Conservation (phyloP, 2,888 invertebrate genomes). For the Lasioglossum pauxillum region DNA sequence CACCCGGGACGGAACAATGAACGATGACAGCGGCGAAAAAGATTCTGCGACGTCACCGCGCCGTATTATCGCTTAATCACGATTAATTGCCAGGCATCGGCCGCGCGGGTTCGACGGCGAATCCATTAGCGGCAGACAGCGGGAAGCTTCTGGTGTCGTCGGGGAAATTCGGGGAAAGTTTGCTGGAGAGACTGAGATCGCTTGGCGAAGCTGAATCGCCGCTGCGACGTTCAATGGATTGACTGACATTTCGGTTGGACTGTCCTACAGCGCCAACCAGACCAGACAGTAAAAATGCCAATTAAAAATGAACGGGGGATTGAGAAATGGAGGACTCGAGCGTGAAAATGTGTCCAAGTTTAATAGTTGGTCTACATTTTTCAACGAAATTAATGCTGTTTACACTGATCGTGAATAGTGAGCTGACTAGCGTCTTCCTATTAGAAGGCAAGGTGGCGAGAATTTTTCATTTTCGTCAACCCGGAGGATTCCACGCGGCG, state of each 20-base stretch:
- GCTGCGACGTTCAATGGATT: not conserved
- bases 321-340: too few relatives aligned
- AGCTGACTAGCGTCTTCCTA: not conserved
- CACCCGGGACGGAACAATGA: slow-evolving; percentile 48
- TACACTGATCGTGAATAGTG: too few relatives aligned
- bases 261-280: not conserved
- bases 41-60: slow-evolving; percentile 62
- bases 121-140: slow-evolving; percentile 29
- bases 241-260: not conserved
- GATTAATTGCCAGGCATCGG: slow-evolving; percentile 62
- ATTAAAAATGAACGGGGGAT: too few relatives aligned
- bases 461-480: not conserved
- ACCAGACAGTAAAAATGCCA: too few relatives aligned
- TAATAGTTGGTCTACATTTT: too few relatives aligned
- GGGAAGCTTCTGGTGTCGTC: slow-evolving; percentile 14
- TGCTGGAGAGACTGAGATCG: too few relatives aligned
- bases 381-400: too few relatives aligned
- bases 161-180: slow-evolving; percentile 27
- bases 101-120: slow-evolving; percentile 14
- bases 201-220: not conserved
- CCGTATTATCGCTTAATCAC: slow-evolving; percentile 62
- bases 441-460: not conserved
- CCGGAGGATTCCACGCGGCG: not conserved
- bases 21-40: slow-evolving; percentile 57
- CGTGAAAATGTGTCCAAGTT: too few relatives aligned